Evolutionary conservation across 2,888 invertebrate species (phyloP).

Genomic region (Apamea monoglypha): DNA sequence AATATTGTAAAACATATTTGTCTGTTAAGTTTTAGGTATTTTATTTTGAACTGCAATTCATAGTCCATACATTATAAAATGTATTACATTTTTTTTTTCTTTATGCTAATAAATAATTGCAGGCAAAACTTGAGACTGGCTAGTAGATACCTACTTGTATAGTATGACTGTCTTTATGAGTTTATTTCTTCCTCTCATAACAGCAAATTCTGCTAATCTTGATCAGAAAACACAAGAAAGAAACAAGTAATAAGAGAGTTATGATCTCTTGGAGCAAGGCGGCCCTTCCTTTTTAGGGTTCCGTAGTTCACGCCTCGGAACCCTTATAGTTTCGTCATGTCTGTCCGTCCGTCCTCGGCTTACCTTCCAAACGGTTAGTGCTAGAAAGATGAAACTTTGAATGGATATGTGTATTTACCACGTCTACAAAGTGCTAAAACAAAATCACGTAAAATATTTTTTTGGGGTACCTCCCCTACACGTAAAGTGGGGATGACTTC

Average conservation of each 20-base stretch:
- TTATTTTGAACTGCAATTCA: not conserved
- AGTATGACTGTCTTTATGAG: not conserved
- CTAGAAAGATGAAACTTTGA: no score
- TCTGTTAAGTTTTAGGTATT: not conserved
- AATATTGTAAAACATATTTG: slow-evolving; percentile 3
- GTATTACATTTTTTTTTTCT: not conserved
- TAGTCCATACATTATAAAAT: not conserved
- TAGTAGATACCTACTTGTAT: not conserved
- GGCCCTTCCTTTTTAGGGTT: not conserved
- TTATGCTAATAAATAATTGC: not conserved
- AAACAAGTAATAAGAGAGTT: not conserved
- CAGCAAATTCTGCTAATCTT: not conserved
- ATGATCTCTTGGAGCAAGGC: not conserved
- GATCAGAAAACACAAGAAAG: not conserved
- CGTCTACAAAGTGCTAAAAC: no score
- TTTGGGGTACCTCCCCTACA: no score
- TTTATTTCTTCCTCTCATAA: not conserved
- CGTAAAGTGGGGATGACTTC: no score
- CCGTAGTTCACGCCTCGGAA: no score
- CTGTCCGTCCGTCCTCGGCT: no score
- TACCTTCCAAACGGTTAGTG: no score
- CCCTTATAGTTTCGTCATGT: no score
- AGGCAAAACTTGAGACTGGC: not conserved
- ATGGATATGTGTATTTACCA: no score
- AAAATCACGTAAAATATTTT: no score